Evolutionary conservation across 2,888 invertebrate species (phyloP), one percentile per base, ranked within the genome.

Genomic region (Agrilus biguttatus): DNA sequence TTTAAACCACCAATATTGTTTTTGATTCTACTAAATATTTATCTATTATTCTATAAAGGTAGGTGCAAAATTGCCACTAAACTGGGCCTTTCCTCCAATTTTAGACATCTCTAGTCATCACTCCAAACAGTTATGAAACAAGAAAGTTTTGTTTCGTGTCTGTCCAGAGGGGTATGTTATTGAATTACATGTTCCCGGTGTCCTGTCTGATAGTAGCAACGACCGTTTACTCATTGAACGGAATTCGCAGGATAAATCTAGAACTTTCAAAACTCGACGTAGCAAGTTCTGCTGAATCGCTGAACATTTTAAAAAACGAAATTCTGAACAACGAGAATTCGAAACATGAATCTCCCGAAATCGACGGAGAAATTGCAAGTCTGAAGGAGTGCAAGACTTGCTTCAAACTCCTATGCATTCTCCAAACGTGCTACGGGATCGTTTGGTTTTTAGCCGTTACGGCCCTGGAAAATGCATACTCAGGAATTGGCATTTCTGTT

Each of bases 91-190:
- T 37, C 32, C 12, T 36, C 46, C 46, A 17, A 45, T 67, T 69
- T 47, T 59, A 77, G 75, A 71, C 77, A 49, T 78, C 80, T 48
- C 80, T 77, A 55, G 71, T 76, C 7, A 66, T 77, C n/a, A 75
- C 80, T 28, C 77, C 80, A 54, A 72, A 75, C 51, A 81, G 80
- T 48, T 83, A 82, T 56, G 83, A 84, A 66, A 78, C 75, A 32
- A 75, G 76, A 51, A 74, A 75, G 53, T 83, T 81, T 57, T 84
- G 83, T 58, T 84, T 83, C 77, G 77, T 83, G 72, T 82, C 82
- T 0, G 77, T 83, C 37, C 80, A 81, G 60, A 76, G 78, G 55
- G 83, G 83, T 5, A 83, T 83, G 80, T 74, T 83, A 12, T 69
- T 82, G 58, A 81, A 83, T 36, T 83, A 80, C 59, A 81, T 83